Conservation (phyloP, 2,113 vertebrate species). For the Micronycteris hirsuta region DNA sequence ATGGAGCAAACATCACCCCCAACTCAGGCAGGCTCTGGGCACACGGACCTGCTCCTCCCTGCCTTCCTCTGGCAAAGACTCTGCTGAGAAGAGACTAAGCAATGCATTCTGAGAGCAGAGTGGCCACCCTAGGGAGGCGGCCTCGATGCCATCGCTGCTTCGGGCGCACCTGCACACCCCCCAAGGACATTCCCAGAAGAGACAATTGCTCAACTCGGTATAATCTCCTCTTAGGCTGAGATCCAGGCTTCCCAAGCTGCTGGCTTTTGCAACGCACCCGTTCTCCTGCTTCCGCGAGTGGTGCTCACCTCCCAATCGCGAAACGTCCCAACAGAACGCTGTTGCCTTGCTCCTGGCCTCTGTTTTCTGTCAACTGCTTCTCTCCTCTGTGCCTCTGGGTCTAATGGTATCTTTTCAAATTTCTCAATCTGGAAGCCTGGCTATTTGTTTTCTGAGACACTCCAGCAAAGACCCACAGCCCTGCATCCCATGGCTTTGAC, state of each 20-base stretch:
- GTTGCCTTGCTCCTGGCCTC: not conserved
- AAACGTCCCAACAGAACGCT: not conserved
- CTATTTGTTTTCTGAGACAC: not conserved
- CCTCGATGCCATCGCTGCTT: not conserved
- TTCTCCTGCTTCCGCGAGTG: not conserved
- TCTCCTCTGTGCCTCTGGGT: not conserved
- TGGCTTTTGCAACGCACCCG: not conserved
- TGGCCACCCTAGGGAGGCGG: slow-evolving; percentile 29
- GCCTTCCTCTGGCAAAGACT: slow-evolving; percentile 13
- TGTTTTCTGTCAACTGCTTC: not conserved
- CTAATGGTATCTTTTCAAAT: not conserved
- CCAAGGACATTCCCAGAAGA: not conserved
- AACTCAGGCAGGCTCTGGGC: not conserved
- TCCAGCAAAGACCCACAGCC: not conserved
- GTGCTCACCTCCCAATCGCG: not conserved
- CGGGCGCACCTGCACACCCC: not conserved
- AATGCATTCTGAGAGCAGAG: not conserved
- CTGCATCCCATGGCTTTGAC: not conserved
- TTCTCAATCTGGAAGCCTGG: not conserved
- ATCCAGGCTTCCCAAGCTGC: not conserved
- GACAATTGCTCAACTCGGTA: not conserved
- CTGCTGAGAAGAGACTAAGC: not conserved
- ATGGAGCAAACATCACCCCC: slow-evolving; percentile 30
- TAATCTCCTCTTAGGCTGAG: not conserved
- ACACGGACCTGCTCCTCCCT: not conserved